phyloP scores from a whole-genome alignment of 92 coral and sea anemone genomes.

The Hydrozoanthus gracilis region DNA sequence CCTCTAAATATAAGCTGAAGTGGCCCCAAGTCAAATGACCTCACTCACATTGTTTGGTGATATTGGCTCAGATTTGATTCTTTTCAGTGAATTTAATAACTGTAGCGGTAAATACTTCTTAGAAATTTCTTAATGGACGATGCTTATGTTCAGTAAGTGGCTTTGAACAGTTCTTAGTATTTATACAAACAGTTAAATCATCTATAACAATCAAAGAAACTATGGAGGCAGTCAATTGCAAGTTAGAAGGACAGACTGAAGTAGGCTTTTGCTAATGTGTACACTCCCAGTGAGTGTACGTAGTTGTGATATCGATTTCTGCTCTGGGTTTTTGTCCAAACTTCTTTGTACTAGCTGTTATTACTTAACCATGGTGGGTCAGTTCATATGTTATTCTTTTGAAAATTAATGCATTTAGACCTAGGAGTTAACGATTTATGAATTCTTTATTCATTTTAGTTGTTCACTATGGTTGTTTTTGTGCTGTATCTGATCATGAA shows the following conservation, averaged over 20 bases:
- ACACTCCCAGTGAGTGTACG: not conserved
- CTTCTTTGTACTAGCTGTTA: not conserved
- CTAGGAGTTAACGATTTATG: no score
- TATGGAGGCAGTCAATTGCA: not conserved
- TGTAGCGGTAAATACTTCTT: not conserved
- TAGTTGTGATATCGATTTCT: not conserved
- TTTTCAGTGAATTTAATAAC: not conserved
- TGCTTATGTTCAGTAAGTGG: slow-evolving; percentile 17
- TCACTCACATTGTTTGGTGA: not conserved
- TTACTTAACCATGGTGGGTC: not conserved
- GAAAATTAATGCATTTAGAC: no score
- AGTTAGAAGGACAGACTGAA: not conserved
- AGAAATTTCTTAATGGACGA: slow-evolving; percentile 8
- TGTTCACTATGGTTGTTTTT: no score
- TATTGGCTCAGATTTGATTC: slow-evolving; percentile 1
- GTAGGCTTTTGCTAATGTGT: not conserved
- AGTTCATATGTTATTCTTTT: no score
- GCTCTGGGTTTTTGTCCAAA: not conserved
- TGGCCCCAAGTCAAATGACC: not conserved
- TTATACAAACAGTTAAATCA: not conserved
- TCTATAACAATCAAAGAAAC: not conserved
- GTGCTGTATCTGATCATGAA: no score
- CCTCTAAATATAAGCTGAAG: not conserved
- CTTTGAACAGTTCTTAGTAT: not conserved
- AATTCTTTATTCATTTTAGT: no score